A percentile compares a stretch with the other conserved stretches of the same genome.
Evolutionary conservation across 2,888 invertebrate species (phyloP).

Genomic region (Nycteola revayana): DNA sequence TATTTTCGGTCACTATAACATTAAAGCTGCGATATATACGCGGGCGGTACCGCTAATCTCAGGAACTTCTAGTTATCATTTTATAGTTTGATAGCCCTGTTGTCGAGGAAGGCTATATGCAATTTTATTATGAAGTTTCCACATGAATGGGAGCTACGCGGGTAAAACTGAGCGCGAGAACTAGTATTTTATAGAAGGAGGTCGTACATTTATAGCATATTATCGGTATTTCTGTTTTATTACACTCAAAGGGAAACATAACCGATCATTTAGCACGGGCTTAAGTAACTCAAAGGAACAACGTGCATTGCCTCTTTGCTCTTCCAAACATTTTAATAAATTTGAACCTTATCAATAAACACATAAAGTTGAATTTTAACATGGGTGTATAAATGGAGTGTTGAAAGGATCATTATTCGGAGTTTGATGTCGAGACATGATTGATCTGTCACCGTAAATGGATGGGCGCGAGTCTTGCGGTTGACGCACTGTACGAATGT

Average conservation of each 20-base stretch:
- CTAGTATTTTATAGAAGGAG: too few relatives aligned
- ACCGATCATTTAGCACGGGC: constrained; percentile 37
- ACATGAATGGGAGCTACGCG: too few relatives aligned
- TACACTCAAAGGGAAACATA: constrained; percentile 23
- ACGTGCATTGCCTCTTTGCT: constrained; percentile 29
- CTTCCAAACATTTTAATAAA: constrained; percentile 4
- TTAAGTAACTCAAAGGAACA: constrained; percentile 41
- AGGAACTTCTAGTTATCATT: too few relatives aligned
- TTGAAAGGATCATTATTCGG: constrained; percentile 41
- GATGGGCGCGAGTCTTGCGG: constrained; percentile 25
- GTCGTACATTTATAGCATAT: too few relatives aligned
- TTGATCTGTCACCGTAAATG: constrained; percentile 43
- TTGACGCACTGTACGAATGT: constrained; percentile 18
- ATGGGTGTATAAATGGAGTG: constrained; percentile 21
- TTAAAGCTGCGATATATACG: too few relatives aligned
- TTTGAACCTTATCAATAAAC: background rate
- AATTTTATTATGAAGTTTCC: too few relatives aligned
- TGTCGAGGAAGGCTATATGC: too few relatives aligned
- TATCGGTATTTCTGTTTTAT: too few relatives aligned
- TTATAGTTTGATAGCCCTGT: too few relatives aligned
- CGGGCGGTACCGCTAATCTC: too few relatives aligned
- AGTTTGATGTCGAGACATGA: constrained; percentile 36
- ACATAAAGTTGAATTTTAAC: constrained; percentile 10
- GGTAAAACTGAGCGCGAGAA: too few relatives aligned
- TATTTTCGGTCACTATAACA: too few relatives aligned